A percentile compares a stretch with the other conserved stretches of the same genome.
Conservation (phyloP, 2,113 vertebrate species). For the Phalacrocorax pelagicus region DNA sequence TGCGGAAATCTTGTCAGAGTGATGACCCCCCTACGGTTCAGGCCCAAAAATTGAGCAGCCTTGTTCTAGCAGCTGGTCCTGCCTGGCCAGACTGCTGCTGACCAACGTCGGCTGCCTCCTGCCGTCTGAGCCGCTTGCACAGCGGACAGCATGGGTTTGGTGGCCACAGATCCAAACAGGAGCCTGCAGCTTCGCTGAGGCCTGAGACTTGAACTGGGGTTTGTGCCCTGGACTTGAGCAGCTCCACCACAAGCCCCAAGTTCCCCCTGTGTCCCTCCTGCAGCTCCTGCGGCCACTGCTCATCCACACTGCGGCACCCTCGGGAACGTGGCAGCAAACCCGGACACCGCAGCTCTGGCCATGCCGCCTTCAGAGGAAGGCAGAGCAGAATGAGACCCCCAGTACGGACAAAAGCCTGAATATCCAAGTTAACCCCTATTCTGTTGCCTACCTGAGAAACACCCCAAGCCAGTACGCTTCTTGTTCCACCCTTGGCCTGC, state of each 20-base stretch:
- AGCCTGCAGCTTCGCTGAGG: neutral
- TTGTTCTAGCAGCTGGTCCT: neutral
- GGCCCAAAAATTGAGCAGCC: neutral
- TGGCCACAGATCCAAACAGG: fast-evolving
- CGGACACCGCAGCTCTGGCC: fast-evolving
- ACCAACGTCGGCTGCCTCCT: neutral
- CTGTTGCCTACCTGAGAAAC: neutral
- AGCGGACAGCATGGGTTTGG: fast-evolving
- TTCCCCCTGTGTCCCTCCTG: neutral
- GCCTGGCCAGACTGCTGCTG: neutral
- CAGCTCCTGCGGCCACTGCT: neutral
- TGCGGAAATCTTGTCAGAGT: neutral
- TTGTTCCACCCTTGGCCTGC: neutral
- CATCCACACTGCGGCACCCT: fast-evolving
- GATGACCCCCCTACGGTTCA: neutral
- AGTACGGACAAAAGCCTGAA: neutral
- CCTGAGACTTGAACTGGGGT: neutral
- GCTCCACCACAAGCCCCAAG: neutral
- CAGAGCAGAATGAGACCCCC: neutral
- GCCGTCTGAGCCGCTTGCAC: fast-evolving
- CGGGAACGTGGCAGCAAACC: fast-evolving
- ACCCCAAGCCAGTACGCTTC: neutral
- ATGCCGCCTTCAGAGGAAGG: neutral
- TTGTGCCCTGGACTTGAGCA: neutral
- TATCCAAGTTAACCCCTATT: neutral